These are phyloP conservation scores for Lasioglossum albipes DNA, from an alignment of 1,140 invertebrate species.

Conservation along the genomic window DNA sequence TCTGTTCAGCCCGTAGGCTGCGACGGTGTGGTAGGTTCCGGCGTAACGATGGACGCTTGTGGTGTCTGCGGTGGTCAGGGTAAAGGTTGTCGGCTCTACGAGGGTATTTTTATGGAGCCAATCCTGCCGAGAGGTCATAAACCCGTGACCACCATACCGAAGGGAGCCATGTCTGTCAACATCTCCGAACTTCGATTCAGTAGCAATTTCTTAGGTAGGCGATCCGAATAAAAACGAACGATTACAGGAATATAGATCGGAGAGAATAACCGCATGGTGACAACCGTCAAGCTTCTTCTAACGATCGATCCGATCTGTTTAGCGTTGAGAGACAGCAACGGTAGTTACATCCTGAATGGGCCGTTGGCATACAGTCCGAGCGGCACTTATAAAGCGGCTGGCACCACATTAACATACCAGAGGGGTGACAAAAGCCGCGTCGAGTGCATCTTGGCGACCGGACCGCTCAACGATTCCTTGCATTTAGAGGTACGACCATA, in stretches of 20 bases:
- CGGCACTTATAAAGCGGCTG: constrained; percentile 88
- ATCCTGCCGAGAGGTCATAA: constrained; percentile 91
- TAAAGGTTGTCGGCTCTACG: constrained; percentile 82
- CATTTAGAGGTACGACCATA: constrained; percentile 87
- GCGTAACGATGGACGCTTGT: constrained; percentile 82
- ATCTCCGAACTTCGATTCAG: constrained; percentile 92
- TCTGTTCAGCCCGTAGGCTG: constrained; percentile 83
- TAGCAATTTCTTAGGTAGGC: constrained; percentile 91
- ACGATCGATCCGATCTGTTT: constrained; percentile 45
- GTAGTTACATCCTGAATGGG: constrained; percentile 79
- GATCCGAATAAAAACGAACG: not conserved
- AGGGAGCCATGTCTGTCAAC: constrained; percentile 93
- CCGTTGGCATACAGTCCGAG: constrained; percentile 90
- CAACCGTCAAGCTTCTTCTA: constrained; percentile 19
- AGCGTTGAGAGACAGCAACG: constrained; percentile 87
- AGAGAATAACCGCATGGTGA: not conserved
- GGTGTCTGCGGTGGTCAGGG: constrained; percentile 81
- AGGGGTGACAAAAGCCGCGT: constrained; percentile 82
- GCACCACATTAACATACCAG: constrained; percentile 89
- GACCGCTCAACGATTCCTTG: constrained; percentile 89
- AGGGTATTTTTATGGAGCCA: constrained; percentile 91
- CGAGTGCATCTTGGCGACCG: constrained; percentile 86
- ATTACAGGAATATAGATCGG: not conserved
- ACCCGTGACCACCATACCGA: constrained; percentile 90
- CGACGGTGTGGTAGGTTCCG: constrained; percentile 86